Evolutionary conservation across 2,888 invertebrate species (phyloP), one percentile per base, ranked within the genome.

Genomic region (Eupelmus urozonus): DNA sequence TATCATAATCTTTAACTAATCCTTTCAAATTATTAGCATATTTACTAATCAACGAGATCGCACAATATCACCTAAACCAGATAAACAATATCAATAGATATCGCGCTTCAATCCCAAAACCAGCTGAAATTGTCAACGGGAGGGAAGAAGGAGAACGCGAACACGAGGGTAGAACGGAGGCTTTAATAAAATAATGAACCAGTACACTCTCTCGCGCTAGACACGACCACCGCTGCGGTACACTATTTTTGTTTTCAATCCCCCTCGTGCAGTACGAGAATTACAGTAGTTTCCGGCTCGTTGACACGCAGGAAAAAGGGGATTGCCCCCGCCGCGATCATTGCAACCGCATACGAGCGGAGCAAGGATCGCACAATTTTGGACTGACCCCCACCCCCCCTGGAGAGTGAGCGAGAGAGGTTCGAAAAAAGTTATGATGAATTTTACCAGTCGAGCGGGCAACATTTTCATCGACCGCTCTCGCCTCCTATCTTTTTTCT

Each of bases 121-220:
- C 16, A 11, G 27, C 51, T 27, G 53, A 53, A 72, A 72, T 72
- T 63, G 53, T 51, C 60, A 11, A 34, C 25, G 42, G 82, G 84
- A 85, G 23, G 2, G 16, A 45, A 45, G 13, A 16, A 16, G 45
- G 45, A 45, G 45, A 16, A 45, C 3, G 9, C 34, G 34, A 5
- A 34, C 34, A 9, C 9, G 34, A 3, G 16, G 59, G 4, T 53
- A 20, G 2, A 27, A 16, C 40, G 13, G 65, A n/a, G 51, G 55
- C 59, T 74, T 66, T 66, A 74, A 74, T 74, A 74, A 74, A 74
- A 74, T 74, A 74, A 74, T 73, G 55, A 73, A 73, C 18, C 53
- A 20, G 63, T 51, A 29, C 27, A 7, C 13, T 2, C 67, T 5
- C 16, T 13, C 13, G 42, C 40, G 25, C 45, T n/a, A 9, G 16